Base-by-base conservation (phyloP, 1,140 invertebrate species). In the Spodoptera litura region DNA sequence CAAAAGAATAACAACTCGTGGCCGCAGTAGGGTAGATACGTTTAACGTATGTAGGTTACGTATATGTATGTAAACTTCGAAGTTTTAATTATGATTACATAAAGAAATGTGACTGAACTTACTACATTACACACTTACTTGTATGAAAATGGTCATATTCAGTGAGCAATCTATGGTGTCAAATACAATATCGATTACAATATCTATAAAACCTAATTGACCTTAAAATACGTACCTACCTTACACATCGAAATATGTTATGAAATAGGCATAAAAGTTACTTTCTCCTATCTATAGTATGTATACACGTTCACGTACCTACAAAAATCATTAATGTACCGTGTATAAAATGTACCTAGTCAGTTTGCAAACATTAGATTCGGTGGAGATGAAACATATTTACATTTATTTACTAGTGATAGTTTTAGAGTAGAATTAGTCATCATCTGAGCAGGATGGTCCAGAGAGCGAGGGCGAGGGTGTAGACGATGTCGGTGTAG, bases 401-500 rank as follows among this genome's bases (percentile, higher is more conserved):
- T 88, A 88, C 81, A 86, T 62, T 72, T 71, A 77, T 61, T 61
- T 11, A 51, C 61, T 78, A 79, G 12, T 73, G 55, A n/a, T 64
- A 31, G 10, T 58, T 59, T 70, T 49, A 56, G 13, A 64, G 20
- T 38, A 61, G 58, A 51, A 58, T 20, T 52, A 44, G 61, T 78
- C 88, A 94, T 94, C 92, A 94, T 85, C 92, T 93, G 83, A 94
- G 80, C 61, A 90, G 64, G 13, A 93, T 75, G 25, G 84, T 89
- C 86, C 87, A 91, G 1, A 90, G 51, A 10, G 88, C 86, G 55
- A 87, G 78, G 5, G 86, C 87, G 4, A 93, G 79, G 25, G 86
- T 88, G 81, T 92, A 92, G 6, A 91, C 78, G n/a, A 89, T 73
- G 64, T 88, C 84, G 9, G 87, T 89, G 72, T 89, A 90, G 71